These are phyloP conservation scores for Arrhamphus sclerolepis DNA, from an alignment of 2,797 vertebrate genomes.

Conservation along the genomic window DNA sequence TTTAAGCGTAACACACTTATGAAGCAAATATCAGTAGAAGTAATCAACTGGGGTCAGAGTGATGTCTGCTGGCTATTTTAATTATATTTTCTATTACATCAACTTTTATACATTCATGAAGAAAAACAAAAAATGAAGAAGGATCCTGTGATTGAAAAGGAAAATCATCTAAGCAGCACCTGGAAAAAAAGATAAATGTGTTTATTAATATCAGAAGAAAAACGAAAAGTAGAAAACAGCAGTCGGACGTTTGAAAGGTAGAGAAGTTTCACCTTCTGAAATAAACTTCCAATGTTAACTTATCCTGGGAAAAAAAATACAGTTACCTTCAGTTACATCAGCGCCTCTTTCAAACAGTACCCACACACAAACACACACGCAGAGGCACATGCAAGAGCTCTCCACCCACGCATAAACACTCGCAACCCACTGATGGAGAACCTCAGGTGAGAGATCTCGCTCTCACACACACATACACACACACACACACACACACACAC, in stretches of 20 bases:
- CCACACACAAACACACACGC: conserved; percentile 32
- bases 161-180: too few relatives aligned
- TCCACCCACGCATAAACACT: conserved; percentile 36
- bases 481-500: too few relatives aligned
- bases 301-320: conserved; percentile 19
- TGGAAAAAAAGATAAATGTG: too few relatives aligned
- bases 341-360: conserved; percentile 37
- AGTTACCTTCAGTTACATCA: conserved; percentile 72
- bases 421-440: conserved; percentile 29
- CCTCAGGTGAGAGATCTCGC: conserved; percentile 48
- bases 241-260: background rate
- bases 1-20: too few relatives aligned
- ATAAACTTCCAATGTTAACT: conserved; percentile 31
- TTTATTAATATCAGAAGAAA: too few relatives aligned
- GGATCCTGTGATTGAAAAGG: too few relatives aligned
- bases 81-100: too few relatives aligned
- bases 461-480: conserved; percentile 19
- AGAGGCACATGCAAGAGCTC: conserved; percentile 10
- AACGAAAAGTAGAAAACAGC: background rate
- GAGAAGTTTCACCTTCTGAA: conserved; percentile 32
- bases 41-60: too few relatives aligned
- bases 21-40: too few relatives aligned
- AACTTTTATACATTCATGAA: too few relatives aligned
- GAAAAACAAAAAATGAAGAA: too few relatives aligned
- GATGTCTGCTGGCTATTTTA: too few relatives aligned